Base-by-base conservation (phyloP, 2,888 invertebrate genomes). In the Dryobotodes eremita region DNA sequence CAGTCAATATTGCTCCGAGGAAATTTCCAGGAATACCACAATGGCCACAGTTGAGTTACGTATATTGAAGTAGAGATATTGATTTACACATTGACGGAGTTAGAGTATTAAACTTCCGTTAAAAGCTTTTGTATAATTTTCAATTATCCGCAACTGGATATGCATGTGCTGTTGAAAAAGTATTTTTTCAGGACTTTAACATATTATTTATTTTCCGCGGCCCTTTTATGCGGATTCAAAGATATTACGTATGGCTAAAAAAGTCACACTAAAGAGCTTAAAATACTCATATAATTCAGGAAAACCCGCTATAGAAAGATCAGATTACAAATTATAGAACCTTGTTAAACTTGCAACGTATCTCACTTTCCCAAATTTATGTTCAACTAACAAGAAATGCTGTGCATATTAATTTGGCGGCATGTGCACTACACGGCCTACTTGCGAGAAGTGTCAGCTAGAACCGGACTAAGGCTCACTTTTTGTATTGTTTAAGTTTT, bases 401-500 rank as follows among this genome's bases (percentile, higher is more conserved):
- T 73, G 80, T 75, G 85, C 69, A 81, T 73, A 74, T 85, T 71
- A 79, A 75, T 77, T 77, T 66, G 87, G 77, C 77, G 72, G 71
- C 62, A 57, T n/a, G 70, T 90, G 88, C 86, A 90, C 75, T 78
- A 75, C 77, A 77, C 84, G 88, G 81, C 86, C 90, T 87, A 92
- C 89, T 92, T 91, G 70, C 75, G 68, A 83, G 87, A 89, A 92
- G 91, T 90, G 91, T 91, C 90, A 86, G 88, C 86, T 88, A 89
- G 86, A 89, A 88, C 84, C 57, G 80, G 86, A 80, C 85, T 72
- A 71, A 75, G 84, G 85, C 84, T 79, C 80, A 88, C 88, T 88
- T 91, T 90, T 89, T 88, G 89, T 87, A 89, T 92, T 91, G 91
- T 92, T 90, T 90, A 85, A 89, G 89, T 90, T 92, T 89, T 91